Evolutionary conservation across 2,888 invertebrate species (phyloP).

Genomic region (Frankliniella intonsa): DNA sequence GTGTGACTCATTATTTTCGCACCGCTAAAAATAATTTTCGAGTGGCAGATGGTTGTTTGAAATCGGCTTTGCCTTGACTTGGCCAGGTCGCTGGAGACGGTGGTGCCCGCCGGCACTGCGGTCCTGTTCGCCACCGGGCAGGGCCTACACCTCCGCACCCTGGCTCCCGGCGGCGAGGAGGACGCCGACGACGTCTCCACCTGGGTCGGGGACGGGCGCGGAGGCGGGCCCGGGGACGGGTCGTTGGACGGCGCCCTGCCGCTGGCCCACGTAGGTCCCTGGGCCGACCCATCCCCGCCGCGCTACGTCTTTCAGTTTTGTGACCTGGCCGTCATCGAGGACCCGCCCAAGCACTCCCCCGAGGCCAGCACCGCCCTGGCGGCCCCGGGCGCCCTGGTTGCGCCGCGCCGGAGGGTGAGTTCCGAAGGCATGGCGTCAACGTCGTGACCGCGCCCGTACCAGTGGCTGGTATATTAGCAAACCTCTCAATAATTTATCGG

Average conservation of each 20-base stretch:
- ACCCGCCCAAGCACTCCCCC: background rate
- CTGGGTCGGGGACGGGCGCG: background rate
- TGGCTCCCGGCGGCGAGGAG: background rate
- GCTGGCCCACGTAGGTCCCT: background rate
- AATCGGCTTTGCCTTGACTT: too few species aligned
- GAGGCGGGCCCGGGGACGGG: background rate
- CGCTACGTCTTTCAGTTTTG: constrained; percentile 14
- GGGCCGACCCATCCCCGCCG: background rate
- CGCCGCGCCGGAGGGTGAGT: background rate
- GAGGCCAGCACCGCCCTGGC: constrained; percentile 11
- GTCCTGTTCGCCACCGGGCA: constrained; percentile 47
- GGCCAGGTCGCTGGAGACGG: background rate
- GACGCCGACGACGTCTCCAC: constrained; percentile 16
- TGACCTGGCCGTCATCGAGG: constrained; percentile 21
- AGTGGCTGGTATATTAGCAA: too few species aligned
- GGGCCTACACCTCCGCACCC: constrained; percentile 36
- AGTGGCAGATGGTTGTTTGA: too few species aligned
- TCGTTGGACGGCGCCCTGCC: background rate
- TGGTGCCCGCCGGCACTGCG: constrained; percentile 38
- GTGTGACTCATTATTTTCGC: too few species aligned
- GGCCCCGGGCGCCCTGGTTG: background rate
- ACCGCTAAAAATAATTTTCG: too few species aligned
- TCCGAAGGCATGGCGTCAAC: background rate
- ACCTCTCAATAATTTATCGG: too few species aligned
- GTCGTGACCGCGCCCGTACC: too few species aligned